These are phyloP conservation scores for Ochotona princeps DNA, from an alignment of 2,113 vertebrate genomes.

Conservation along the genomic window DNA sequence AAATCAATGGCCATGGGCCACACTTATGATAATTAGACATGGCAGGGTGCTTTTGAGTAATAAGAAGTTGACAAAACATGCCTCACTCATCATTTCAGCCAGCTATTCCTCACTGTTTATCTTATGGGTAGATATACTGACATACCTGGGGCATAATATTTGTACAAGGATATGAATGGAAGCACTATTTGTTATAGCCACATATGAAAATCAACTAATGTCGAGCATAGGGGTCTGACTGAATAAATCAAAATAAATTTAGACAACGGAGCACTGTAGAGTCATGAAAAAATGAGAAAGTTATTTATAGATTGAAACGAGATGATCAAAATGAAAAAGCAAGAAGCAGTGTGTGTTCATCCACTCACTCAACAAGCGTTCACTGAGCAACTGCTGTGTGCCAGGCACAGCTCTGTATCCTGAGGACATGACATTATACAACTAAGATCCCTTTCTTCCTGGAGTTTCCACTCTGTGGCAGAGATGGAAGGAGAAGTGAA, in stretches of 20 bases:
- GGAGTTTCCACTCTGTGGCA: background rate
- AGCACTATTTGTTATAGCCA: slow-evolving; percentile 16
- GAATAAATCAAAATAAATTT: slow-evolving; percentile 19
- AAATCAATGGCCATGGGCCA: background rate
- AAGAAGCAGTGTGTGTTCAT: background rate
- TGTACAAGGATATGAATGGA: background rate
- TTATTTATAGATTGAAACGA: background rate
- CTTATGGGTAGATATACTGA: background rate
- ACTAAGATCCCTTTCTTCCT: background rate
- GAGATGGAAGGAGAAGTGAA: background rate
- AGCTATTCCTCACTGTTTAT: background rate
- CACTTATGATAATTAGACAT: background rate
- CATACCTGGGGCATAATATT: background rate
- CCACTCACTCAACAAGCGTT: background rate
- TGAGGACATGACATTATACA: background rate
- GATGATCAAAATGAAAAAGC: background rate
- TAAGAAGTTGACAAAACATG: slow-evolving; percentile 18
- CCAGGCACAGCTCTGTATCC: too few species aligned
- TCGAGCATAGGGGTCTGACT: background rate
- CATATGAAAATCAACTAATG: slow-evolving; percentile 28
- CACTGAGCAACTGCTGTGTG: background rate
- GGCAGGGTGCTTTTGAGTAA: background rate
- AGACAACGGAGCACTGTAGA: background rate
- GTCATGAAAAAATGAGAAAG: background rate
- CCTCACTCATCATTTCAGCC: background rate